phyloP scores from a whole-genome alignment of 2,888 invertebrate genomes.

The Sycophila texana region DNA sequence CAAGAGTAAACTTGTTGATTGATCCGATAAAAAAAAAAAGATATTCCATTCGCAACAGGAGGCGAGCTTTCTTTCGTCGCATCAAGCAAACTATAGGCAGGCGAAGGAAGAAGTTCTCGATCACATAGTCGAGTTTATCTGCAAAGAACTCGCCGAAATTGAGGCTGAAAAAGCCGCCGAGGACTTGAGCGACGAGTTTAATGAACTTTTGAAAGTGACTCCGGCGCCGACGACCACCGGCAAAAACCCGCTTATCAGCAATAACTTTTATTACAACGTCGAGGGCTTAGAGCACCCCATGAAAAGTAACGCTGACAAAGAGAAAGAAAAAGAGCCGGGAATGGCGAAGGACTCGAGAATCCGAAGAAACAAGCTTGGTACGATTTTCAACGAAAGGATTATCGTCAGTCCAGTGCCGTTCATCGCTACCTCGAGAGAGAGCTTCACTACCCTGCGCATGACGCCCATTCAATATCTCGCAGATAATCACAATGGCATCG shows the following conservation, averaged over 20 bases:
- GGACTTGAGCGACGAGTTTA: slow-evolving; percentile 60
- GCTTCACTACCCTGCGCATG: slow-evolving; percentile 71
- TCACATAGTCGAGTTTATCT: slow-evolving; percentile 66
- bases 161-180: slow-evolving; percentile 57
- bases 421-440: slow-evolving; percentile 69
- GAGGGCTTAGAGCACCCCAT: slow-evolving; percentile 32
- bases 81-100: slow-evolving; percentile 53
- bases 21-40: no score
- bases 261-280: slow-evolving; percentile 44
- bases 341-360: slow-evolving; percentile 52
- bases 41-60: slow-evolving; percentile 58
- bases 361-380: slow-evolving; percentile 70
- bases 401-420: slow-evolving; percentile 73
- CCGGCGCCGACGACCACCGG: slow-evolving; percentile 61
- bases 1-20: no score
- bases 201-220: slow-evolving; percentile 65
- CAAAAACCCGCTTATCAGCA: slow-evolving; percentile 45
- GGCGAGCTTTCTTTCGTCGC: slow-evolving; percentile 45
- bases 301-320: slow-evolving; percentile 32
- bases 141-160: slow-evolving; percentile 63
- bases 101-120: slow-evolving; percentile 66
- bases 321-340: slow-evolving; percentile 22
- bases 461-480: slow-evolving; percentile 65
- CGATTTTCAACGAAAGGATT: slow-evolving; percentile 71
- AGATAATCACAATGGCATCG: background rate